These are phyloP conservation scores for Rhodinocichla rosea DNA, from an alignment of 2,113 vertebrate species.

Conservation along the genomic window DNA sequence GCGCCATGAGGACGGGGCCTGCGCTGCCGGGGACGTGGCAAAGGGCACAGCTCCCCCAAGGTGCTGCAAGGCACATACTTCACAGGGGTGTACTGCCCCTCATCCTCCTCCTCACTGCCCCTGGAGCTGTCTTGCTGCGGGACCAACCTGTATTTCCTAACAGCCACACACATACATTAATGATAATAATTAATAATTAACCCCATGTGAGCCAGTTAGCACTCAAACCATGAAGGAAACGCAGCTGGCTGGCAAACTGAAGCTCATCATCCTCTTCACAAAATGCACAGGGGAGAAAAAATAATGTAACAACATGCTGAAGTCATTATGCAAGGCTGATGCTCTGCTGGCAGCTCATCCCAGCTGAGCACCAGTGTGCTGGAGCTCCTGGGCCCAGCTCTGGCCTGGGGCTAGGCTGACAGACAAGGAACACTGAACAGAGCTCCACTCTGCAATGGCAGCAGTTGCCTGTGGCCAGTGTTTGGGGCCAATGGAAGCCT, in stretches of 20 bases:
- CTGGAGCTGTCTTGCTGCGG: neutral
- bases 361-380: neutral
- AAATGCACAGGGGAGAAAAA: neutral
- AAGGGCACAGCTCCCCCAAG: slow-evolving; percentile 21
- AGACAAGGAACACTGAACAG: neutral
- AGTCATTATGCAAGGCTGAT: neutral
- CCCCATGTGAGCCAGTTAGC: neutral
- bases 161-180: neutral
- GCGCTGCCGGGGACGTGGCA: slow-evolving; percentile 31
- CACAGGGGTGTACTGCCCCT: neutral
- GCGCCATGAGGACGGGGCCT: neutral
- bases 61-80: slow-evolving; percentile 29
- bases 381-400: neutral
- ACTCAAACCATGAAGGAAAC: neutral
- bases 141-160: neutral
- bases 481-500: rapidly evolving
- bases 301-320: neutral
- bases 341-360: neutral
- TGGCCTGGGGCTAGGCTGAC: neutral
- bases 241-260: neutral
- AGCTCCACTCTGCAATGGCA: neutral
- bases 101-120: neutral
- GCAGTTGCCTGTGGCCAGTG: neutral
- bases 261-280: neutral
- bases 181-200: neutral